Base-by-base conservation (phyloP, 2,113 vertebrate species). In the Pedionomus torquatus region DNA sequence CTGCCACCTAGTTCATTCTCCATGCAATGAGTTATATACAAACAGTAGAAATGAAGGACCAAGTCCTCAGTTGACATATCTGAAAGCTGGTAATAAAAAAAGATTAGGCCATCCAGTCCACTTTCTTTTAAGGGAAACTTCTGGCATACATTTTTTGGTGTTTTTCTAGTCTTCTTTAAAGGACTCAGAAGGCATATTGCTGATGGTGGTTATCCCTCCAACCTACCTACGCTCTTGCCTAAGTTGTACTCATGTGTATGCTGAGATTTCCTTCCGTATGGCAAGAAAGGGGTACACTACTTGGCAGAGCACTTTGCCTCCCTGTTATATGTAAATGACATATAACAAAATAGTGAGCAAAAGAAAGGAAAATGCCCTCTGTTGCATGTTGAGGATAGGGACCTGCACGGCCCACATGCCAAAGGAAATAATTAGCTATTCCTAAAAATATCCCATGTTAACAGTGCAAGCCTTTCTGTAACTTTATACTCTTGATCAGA, bases 1-100 rank as follows among this genome's bases (percentile, higher is more conserved):
- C 85, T 95, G 96, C 86, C 66, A 90, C 55, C 93, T 97, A 90
- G 90, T 93, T 93, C 72, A 78, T 75, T 83, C 70, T 81, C 35
- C 39, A 33, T 60, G 91, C 63, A 95, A 91, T 66, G 44, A 81
- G 58, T 90, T 93, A 68, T 37, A 65, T 30, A 43, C 26, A 91
- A 44, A 61, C 41, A 77, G 31, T 33, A 83, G 63, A 85, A 93
- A 77, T 15, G 58, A 87, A 88, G 26, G 61, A 12, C 48, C 83
- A 94, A 90, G 39, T 35, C 35, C 43, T 93, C 63, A 75, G 26
- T 0, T 84, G n/a, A 54, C 37, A 8, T 58, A 25, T 79, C 55
- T 76, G 37, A 37, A 17, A 64, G 44, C 11, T 84, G 44, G 43
- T 48, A 60, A 71, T 7, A 65, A 83, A 92, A 93, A 82, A 57